Conservation (phyloP, 2,797 vertebrate genomes). For the Forpus xanthops region DNA sequence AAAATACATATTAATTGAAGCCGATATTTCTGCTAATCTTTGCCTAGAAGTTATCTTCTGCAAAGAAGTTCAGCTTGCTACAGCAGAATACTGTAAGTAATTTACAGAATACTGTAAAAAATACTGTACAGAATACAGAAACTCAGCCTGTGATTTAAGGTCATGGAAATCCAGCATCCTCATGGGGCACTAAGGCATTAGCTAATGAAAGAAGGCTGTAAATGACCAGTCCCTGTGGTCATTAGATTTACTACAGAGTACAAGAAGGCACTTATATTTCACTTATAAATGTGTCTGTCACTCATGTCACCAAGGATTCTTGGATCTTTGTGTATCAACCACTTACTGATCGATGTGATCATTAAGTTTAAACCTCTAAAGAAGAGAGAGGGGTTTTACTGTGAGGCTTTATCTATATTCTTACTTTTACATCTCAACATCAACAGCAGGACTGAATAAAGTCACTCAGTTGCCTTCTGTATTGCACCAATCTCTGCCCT, state of each 20-base stretch:
- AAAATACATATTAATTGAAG: background rate
- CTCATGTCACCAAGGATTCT: background rate
- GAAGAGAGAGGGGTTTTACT: background rate
- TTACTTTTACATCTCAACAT: background rate
- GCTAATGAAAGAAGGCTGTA: background rate
- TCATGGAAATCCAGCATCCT: background rate
- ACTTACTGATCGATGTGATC: fast-evolving
- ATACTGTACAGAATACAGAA: no score
- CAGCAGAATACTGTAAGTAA: background rate
- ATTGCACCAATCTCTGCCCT: background rate
- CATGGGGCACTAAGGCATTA: background rate
- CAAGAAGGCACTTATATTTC: background rate
- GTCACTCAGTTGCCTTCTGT: background rate
- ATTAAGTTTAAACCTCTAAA: background rate
- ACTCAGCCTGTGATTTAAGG: background rate
- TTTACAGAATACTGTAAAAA: no score
- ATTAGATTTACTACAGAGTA: background rate
- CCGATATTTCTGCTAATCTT: background rate
- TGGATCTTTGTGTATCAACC: background rate
- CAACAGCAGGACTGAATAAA: background rate
- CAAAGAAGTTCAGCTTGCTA: background rate
- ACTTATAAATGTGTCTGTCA: background rate
- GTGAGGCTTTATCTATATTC: background rate
- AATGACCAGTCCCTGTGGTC: background rate
- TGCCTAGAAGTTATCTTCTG: background rate